These are phyloP conservation scores for Xiphophorus maculatus DNA, from an alignment of 2,113 vertebrate species.

Conservation along the genomic window DNA sequence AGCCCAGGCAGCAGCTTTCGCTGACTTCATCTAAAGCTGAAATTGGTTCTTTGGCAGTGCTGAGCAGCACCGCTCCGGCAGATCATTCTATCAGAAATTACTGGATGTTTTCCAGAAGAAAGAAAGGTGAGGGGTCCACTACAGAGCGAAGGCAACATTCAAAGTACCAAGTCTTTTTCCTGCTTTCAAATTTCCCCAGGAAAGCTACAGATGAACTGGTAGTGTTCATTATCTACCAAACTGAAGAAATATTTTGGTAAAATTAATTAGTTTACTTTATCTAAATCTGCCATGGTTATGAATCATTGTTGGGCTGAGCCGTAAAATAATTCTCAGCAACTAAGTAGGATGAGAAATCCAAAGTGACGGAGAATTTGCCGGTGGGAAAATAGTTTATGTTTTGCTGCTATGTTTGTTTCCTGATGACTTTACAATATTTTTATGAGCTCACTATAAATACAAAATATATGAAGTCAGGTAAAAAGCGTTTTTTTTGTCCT, in stretches of 20 bases:
- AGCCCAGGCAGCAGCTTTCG: constrained; percentile 52
- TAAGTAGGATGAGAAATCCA: too few species aligned
- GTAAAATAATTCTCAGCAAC: too few species aligned
- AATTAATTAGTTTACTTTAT: too few species aligned
- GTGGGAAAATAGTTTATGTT: too few species aligned
- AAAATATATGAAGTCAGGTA: not conserved
- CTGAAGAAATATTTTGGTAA: too few species aligned
- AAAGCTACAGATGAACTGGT: not conserved
- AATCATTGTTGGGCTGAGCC: too few species aligned
- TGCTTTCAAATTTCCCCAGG: not conserved
- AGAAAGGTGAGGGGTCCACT: not conserved
- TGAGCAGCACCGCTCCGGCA: constrained; percentile 14
- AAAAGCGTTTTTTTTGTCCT: not conserved
- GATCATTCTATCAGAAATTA: constrained; percentile 33
- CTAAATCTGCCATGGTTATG: too few species aligned
- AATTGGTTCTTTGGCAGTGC: constrained; percentile 60
- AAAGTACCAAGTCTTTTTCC: not conserved
- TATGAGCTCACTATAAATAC: too few species aligned
- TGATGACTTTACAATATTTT: too few species aligned
- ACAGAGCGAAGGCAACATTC: not conserved
- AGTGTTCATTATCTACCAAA: not conserved
- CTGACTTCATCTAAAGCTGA: constrained; percentile 52
- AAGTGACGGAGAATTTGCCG: too few species aligned
- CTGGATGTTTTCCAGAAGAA: constrained; percentile 53
- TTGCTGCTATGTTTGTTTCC: too few species aligned